phyloP scores from a whole-genome alignment of 2,797 vertebrate species.

The Notamacropus eugenii region DNA sequence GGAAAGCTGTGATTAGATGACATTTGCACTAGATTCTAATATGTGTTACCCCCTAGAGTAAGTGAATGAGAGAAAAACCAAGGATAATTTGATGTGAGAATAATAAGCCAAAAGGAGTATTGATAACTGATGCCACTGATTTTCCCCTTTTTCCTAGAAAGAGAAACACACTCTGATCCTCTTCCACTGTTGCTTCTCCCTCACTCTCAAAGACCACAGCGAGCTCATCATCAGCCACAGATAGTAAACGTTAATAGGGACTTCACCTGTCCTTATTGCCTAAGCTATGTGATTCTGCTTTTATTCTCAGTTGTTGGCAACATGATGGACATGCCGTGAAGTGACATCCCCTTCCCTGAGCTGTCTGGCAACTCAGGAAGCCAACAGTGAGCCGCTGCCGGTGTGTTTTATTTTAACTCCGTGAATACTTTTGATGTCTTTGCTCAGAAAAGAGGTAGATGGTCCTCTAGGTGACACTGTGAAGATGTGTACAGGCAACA shows the following conservation, averaged over 20 bases:
- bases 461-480: slow-evolving; percentile 2
- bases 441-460: slow-evolving; percentile 21
- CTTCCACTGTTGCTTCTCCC: slow-evolving; percentile 64
- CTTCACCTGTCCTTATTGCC: slow-evolving; percentile 47
- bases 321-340: slow-evolving; percentile 34
- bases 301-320: neutral
- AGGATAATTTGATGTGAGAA: slow-evolving; percentile 82
- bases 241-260: slow-evolving; percentile 61
- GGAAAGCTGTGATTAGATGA: slow-evolving; percentile 86
- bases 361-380: neutral
- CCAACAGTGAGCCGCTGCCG: slow-evolving; percentile 1
- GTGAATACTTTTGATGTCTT: neutral
- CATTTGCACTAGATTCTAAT: slow-evolving; percentile 87
- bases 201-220: slow-evolving; percentile 43
- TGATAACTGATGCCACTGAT: slow-evolving; percentile 77
- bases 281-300: slow-evolving; percentile 18
- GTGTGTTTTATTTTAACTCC: neutral
- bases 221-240: slow-evolving; percentile 54
- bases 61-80: slow-evolving; percentile 84
- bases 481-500: slow-evolving; percentile 38
- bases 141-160: slow-evolving; percentile 68
- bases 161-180: slow-evolving; percentile 70
- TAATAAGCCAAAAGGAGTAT: slow-evolving; percentile 83
- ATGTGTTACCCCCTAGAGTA: slow-evolving; percentile 86
- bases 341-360: neutral